Evolutionary conservation across 2,888 invertebrate genomes (phyloP), one percentile per base, ranked within the genome.

Genomic region (Thecophora atra): DNA sequence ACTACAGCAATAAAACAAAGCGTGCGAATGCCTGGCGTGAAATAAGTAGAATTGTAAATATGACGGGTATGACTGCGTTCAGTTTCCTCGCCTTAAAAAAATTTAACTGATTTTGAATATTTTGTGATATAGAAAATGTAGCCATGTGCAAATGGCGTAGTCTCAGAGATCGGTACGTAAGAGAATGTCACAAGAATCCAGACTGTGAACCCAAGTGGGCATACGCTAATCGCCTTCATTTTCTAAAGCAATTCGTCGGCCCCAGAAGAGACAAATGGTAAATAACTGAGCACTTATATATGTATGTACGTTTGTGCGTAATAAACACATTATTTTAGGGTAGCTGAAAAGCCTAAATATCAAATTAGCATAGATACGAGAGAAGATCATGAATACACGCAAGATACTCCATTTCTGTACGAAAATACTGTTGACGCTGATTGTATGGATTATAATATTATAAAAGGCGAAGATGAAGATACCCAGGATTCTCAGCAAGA

Each of bases 61-160:
- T 58, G 58, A 24, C 21, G 11, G 28, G 58, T 24, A 28, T 13
- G 58, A n/a, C 21, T 58, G 2, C 17, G 8, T 26, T 15, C 21
- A 24, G 26, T 24, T 24, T 58, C 11, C 26, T 11, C 17, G 3
- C 7, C 3, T 15, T 26, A 26, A 26, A 28, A 11, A 11, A 24
- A 56, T 56, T 26, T 26, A 26, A 17, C 24, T n/a, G 15, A 5
- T 4, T 47, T 47, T 17, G 6, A 8, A 4, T 15, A 24, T 24
- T 17, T 13, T 17, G 58, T 26, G 3, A 6, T 28, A 28, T 24
- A 58, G 58, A 6, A 58, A 58, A 58, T 6, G 24, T 58, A 1
- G 26, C 28, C 28, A 58, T 58, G 58, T 11, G 26, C 21, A 58
- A 58, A 13, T 58, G 58, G 58, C 28, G 58, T 13, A 58, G 28